phyloP scores from a whole-genome alignment of 1,140 invertebrate species.

The Bombus huntii region DNA sequence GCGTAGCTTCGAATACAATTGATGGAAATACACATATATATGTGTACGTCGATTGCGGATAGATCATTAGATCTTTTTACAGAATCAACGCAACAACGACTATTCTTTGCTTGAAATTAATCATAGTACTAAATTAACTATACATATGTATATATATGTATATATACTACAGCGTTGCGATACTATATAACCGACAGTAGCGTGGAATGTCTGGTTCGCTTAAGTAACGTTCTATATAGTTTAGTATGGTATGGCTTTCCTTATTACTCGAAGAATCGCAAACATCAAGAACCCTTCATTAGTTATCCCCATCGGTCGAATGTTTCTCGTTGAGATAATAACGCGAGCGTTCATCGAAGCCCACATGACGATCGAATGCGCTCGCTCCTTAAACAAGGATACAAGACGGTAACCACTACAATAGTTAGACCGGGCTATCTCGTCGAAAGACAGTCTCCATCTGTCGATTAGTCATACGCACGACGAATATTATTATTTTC shows the following conservation, averaged over 20 bases:
- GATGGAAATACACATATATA: background rate
- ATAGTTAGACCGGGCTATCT: constrained; percentile 66
- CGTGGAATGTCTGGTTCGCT: constrained; percentile 35
- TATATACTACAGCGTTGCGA: background rate
- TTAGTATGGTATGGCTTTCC: background rate
- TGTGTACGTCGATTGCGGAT: background rate
- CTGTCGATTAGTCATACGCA: constrained; percentile 56
- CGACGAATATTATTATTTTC: constrained; percentile 47
- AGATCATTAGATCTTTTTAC: background rate
- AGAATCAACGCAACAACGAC: background rate
- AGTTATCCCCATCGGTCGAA: background rate
- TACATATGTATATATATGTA: background rate
- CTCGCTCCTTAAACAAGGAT: constrained; percentile 29
- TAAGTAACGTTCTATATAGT: constrained; percentile 26
- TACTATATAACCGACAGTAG: background rate
- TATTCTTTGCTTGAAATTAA: constrained; percentile 4
- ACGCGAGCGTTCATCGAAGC: constrained; percentile 20
- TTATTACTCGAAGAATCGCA: background rate
- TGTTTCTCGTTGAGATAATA: background rate
- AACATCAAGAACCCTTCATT: background rate
- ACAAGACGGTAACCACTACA: constrained; percentile 46
- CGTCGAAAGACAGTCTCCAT: constrained; percentile 53
- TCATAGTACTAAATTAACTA: constrained; percentile 15
- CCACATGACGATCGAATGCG: constrained; percentile 24
- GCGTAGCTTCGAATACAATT: background rate